Evolutionary conservation across 2,888 invertebrate species (phyloP).

Genomic region (Rugalucina vietnamica): DNA sequence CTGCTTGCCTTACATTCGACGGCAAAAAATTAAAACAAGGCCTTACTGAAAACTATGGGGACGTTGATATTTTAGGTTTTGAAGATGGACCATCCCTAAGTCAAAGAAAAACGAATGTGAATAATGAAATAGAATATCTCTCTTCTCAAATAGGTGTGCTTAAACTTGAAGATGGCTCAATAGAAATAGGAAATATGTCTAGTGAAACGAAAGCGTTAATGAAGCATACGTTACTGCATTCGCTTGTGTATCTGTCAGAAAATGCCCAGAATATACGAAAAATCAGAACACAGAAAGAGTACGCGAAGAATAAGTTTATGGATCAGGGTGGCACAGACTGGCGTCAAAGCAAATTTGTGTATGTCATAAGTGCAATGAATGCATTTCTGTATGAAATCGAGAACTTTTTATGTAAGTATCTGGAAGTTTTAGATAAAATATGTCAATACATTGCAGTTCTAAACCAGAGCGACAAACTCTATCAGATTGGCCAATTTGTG

Average conservation of each 20-base stretch:
- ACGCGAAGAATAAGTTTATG: not conserved
- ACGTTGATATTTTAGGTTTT: not conserved
- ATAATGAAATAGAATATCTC: not conserved
- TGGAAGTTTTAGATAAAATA: not conserved
- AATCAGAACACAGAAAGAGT: not conserved
- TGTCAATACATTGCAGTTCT: not conserved
- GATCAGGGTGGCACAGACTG: slow-evolving; percentile 11
- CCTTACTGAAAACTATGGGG: not conserved
- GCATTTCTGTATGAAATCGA: slow-evolving; percentile 27
- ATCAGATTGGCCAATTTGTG: too few relatives aligned
- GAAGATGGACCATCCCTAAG: not conserved
- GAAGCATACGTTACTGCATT: not conserved
- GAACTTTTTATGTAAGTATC: not conserved
- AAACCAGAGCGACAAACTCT: not conserved
- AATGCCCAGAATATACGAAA: not conserved
- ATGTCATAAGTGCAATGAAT: slow-evolving; percentile 22
- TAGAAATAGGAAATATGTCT: not conserved
- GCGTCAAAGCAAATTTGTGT: slow-evolving; percentile 19
- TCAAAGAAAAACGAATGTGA: not conserved
- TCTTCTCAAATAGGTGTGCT: not conserved
- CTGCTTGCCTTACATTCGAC: not conserved
- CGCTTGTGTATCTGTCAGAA: not conserved
- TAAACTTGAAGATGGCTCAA: not conserved
- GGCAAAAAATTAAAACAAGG: not conserved
- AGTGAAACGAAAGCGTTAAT: not conserved